phyloP scores from a whole-genome alignment of 2,113 vertebrate species.

The Coptodon rendalli region DNA sequence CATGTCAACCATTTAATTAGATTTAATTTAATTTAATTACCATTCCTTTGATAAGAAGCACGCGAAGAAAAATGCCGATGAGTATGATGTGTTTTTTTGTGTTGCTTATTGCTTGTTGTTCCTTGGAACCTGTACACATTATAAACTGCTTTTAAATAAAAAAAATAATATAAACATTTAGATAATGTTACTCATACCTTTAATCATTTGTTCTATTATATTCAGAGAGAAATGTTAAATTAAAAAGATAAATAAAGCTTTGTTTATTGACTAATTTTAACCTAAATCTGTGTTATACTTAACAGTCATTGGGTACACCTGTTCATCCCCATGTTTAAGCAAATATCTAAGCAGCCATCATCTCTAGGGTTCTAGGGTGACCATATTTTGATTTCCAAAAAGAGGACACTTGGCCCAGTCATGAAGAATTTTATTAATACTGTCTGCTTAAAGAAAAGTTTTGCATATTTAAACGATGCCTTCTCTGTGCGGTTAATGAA shows the following conservation, averaged over 20 bases:
- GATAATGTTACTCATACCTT: neutral
- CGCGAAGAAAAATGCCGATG: neutral
- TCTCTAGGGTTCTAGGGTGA: neutral
- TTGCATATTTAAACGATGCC: rapidly evolving
- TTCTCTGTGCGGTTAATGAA: neutral
- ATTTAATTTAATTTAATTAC: neutral
- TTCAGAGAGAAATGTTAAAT: neutral
- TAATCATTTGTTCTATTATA: neutral
- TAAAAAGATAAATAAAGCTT: neutral
- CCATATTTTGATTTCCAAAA: neutral
- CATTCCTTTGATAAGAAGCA: neutral
- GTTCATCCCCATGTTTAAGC: neutral
- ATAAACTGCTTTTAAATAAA: neutral
- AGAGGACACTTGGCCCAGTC: neutral
- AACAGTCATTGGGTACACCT: neutral
- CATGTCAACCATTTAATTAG: neutral
- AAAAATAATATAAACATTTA: neutral
- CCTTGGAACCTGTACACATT: neutral
- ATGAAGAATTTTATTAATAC: neutral
- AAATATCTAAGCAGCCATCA: neutral
- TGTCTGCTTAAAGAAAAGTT: neutral
- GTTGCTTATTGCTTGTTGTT: neutral
- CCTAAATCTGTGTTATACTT: neutral
- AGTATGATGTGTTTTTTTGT: neutral
- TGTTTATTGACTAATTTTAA: neutral